These are phyloP conservation scores for Tragelaphus oryx DNA, from an alignment of 2,797 vertebrate species.

Conservation along the genomic window DNA sequence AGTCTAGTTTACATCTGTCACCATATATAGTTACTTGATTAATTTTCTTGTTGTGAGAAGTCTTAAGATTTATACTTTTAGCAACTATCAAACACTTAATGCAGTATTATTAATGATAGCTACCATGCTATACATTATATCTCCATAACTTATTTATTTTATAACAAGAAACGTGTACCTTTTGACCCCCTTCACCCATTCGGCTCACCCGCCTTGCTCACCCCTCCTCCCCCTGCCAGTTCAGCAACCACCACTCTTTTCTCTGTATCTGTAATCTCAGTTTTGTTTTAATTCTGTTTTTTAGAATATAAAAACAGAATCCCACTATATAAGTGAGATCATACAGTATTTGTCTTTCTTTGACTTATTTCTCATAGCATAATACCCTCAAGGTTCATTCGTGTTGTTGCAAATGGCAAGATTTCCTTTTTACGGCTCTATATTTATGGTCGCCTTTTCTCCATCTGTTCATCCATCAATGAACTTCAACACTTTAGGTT, in stretches of 20 bases:
- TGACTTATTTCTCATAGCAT: neutral
- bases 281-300: neutral
- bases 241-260: neutral
- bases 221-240: neutral
- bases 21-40: neutral
- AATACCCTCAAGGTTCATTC: neutral
- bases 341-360: neutral
- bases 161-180: neutral
- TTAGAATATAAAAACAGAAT: neutral
- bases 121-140: neutral
- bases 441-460: neutral
- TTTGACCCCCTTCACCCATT: neutral
- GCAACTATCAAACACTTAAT: neutral
- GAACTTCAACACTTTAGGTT: neutral
- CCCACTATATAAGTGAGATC: neutral
- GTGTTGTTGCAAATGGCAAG: neutral
- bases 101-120: neutral
- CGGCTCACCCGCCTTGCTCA: neutral
- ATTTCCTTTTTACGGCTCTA: neutral
- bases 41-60: neutral
- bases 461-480: neutral
- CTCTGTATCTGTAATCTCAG: neutral
- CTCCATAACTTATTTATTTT: neutral
- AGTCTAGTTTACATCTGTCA: neutral
- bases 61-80: neutral